Base-by-base conservation (phyloP, 2,888 invertebrate species). In the Horisme vitalbata region DNA sequence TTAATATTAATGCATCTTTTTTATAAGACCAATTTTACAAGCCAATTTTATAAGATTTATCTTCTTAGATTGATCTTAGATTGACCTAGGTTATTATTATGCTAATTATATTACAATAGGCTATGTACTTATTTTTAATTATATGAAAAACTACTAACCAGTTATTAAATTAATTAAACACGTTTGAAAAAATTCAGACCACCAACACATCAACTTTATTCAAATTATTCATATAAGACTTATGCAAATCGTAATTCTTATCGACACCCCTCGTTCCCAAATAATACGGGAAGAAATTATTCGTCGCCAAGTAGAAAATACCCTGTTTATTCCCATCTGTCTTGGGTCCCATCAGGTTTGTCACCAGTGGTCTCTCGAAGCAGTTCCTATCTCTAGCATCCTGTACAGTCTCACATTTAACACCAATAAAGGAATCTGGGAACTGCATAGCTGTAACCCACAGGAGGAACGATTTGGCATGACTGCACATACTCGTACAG, bases 221-320 rank as follows among this genome's bases (percentile, higher is more conserved):
- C 7, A 41, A 18, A 20, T 41, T 3, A 4, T 2, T 10, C n/a
- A 56, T 12, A 26, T 7, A 31, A 1, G 20, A 21, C 4, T 9
- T 23, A 1, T 8, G 9, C 6, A 57, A 52, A 49, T 71, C 65
- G 18, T 63, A 37, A n/a, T 69, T 58, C 18, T 52, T 61, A 31
- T 57, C 56, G 3, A 74, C 10, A 1, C 77, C 77, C 13, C 61
- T 61, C 27, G 59, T 39, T 0, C 69, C 74, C 31, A 77, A 47
- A 53, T 53, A 68, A 43, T 63, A 79, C 0, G 77, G 78, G 33
- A 59, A 70, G 1, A 11, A 34, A 15, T 63, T 48, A 2, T 23
- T 41, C 0, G 72, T 71, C 0, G 65, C 45, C 4, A 77, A 41
- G 33, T 65, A 71, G 41, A 63, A 76, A 23, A 76, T 67, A 0